Conservation (phyloP, 2,797 vertebrate species). For the Enteromius treurensis region DNA sequence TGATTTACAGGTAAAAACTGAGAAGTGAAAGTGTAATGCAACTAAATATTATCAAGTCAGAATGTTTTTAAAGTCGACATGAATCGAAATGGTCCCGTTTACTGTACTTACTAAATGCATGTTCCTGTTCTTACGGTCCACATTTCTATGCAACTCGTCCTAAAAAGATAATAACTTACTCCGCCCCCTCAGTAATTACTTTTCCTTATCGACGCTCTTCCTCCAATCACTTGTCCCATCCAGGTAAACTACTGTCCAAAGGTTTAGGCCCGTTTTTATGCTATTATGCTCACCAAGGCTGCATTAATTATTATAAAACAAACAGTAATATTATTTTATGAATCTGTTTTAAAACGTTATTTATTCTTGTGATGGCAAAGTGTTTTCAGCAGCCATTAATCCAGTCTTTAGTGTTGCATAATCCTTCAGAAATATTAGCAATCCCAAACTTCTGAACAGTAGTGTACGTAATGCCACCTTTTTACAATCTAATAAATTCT, state of each 20-base stretch:
- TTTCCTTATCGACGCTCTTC: neutral
- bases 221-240: constrained; percentile 1
- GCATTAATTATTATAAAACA: neutral
- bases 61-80: neutral
- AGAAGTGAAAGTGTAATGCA: neutral
- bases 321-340: neutral
- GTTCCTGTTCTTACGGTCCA: neutral
- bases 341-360: neutral
- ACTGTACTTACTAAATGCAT: neutral
- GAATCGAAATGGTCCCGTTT: neutral
- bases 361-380: neutral
- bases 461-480: neutral
- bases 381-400: too few relatives aligned
- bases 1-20: neutral
- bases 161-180: neutral
- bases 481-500: neutral
- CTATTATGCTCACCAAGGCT: neutral
- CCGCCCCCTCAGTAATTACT: neutral
- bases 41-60: neutral
- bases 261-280: constrained; percentile 5
- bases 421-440: neutral
- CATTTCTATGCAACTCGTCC: neutral
- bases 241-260: neutral
- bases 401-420: neutral
- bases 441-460: neutral